Evolutionary conservation across 2,113 vertebrate species (phyloP), one percentile per base, ranked within the genome.

Genomic region (Benthochromis sp.): DNA sequence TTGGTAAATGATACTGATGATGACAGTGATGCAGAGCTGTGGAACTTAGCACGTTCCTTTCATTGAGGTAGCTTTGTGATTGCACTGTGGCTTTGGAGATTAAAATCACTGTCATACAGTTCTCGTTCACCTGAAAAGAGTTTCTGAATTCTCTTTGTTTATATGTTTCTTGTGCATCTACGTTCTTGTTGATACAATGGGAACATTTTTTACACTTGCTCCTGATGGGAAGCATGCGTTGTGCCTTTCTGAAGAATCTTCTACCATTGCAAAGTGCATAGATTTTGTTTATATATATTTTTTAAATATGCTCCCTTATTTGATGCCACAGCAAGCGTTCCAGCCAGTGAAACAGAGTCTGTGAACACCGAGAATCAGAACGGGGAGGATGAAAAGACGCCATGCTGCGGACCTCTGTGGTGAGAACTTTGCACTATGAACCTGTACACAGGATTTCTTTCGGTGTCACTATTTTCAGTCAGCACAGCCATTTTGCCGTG

Each of bases 341-440:
- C 98, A 27, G 97, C 97, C 82, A 99, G 98, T 1, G 98, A 99
- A 94, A 98, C 98, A 0, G 99, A 99, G 73, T 99, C 99, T 0
- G 98, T 98, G 86, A 99, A 98, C 93, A 98, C 98, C 0, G 99
- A 99, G 93, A 98, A 98, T 3, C 98, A 97, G 59, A 97, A 97
- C 4, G 97, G 96, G 4, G 98, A 98, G 90, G 97, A 97, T 12
- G 98, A 98, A 92, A 97, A 94, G 90, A 93, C 93, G 1, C 94
- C 96, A 1, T 98, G 98, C 96, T 99, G 98, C 1, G 97, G 97
- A 66, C 96, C 94, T 59, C 81, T 99, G 83, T 99, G 98, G 99
- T 99, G 92, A 96, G 94, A 66, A 84, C 73, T 78, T 52, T 52
- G 27, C 73, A 78, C 27, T 8, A 78, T 9, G 16, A 78, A 78